Percentiles rank a stretch among this genome's conserved stretches.
phyloP scores from a whole-genome alignment of 2,888 invertebrate genomes.

The Congeria kusceri region DNA sequence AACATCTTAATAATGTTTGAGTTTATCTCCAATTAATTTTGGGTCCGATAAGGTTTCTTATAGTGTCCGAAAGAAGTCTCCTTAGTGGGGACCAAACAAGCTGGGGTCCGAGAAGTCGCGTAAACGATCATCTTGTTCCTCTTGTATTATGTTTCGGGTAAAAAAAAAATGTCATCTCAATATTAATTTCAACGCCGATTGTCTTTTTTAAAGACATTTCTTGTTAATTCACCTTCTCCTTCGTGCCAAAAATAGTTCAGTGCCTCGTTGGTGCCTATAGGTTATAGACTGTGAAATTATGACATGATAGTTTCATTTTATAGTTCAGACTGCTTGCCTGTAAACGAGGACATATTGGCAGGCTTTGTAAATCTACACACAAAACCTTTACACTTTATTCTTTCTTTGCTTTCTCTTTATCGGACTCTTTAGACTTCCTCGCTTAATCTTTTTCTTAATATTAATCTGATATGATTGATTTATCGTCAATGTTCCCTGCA shows the following conservation, averaged over 20 bases:
- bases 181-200: too few relatives aligned
- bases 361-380: conserved; percentile 39
- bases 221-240: conserved; percentile 48
- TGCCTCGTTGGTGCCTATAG: conserved; percentile 14
- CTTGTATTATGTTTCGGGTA: too few relatives aligned
- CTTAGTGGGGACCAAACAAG: too few relatives aligned
- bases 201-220: too few relatives aligned
- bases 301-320: conserved; percentile 46
- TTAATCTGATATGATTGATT: conserved; percentile 13
- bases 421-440: neutral
- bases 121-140: too few relatives aligned
- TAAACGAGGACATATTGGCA: conserved; percentile 30
- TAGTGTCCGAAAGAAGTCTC: too few relatives aligned
- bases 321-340: conserved; percentile 42
- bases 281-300: conserved; percentile 52
- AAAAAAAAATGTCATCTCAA: too few relatives aligned
- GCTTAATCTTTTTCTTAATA: conserved; percentile 31
- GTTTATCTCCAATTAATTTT: too few relatives aligned
- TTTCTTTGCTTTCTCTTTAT: conserved; percentile 35
- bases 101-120: too few relatives aligned
- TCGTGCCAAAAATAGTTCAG: conserved; percentile 54
- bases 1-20: too few relatives aligned
- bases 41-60: too few relatives aligned
- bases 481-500: conserved; percentile 31
- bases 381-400: conserved; percentile 24